Conservation (phyloP, 2,888 invertebrate species). For the Tetragnatha montana region DNA sequence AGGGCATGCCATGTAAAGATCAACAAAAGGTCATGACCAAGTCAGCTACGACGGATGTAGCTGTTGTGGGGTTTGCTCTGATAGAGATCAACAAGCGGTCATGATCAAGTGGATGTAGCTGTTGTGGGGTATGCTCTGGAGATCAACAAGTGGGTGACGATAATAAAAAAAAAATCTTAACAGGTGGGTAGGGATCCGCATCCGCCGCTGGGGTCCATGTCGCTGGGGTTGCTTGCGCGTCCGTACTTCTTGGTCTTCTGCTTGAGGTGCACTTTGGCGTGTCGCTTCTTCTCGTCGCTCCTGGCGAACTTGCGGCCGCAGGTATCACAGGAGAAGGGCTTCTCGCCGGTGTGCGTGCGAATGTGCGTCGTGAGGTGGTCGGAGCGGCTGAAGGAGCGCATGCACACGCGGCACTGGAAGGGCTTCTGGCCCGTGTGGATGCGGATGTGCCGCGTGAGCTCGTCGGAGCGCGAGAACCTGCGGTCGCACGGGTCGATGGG, state of each 20-base stretch:
- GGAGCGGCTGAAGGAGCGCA: conserved; percentile 97
- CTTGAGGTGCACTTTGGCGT: conserved; percentile 98
- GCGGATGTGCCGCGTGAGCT: conserved; percentile 97
- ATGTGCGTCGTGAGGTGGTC: conserved; percentile 99
- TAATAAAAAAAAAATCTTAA: no score
- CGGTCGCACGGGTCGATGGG: conserved; percentile 98
- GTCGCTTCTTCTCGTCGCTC: conserved; percentile 99
- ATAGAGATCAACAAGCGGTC: no score
- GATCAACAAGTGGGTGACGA: no score
- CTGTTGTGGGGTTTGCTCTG: no score
- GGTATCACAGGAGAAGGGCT: conserved; percentile 98
- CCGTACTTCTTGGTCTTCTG: conserved; percentile 81
- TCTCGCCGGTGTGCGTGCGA: conserved; percentile 92
- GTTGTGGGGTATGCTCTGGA: no score
- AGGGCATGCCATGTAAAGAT: no score
- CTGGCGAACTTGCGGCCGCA: conserved; percentile 99
- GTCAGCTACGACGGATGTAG: no score
- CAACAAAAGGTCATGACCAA: no score
- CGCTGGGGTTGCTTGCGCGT: conserved; percentile 30
- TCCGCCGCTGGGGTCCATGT: conserved; percentile 30
- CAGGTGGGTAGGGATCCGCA: conserved; percentile 24
- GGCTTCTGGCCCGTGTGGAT: conserved; percentile 99
- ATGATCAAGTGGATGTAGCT: no score
- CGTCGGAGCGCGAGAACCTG: conserved; percentile 97
- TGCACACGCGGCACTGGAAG: conserved; percentile 98